Conservation (phyloP, 2,113 vertebrate genomes). For the Eolophus roseicapilla region DNA sequence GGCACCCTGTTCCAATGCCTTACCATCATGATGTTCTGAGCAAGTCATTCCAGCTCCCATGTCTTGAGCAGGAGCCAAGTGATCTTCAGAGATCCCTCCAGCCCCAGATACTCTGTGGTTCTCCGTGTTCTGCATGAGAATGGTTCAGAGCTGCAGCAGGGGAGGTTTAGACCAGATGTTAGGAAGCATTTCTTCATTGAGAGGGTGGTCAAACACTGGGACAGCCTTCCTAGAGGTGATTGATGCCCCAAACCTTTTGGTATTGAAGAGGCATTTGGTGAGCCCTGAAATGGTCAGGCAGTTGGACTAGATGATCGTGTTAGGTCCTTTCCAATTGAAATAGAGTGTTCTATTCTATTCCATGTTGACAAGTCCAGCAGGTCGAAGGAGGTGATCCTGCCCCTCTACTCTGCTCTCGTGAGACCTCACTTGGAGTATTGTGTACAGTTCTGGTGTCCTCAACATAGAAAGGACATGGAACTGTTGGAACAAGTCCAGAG, state of each 20-base stretch:
- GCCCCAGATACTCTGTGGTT: neutral
- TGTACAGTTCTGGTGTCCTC: too few relatives aligned
- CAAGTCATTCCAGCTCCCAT: neutral
- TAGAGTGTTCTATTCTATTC: neutral
- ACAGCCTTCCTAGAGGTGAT: neutral
- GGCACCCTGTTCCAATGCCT: neutral
- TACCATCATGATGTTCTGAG: neutral
- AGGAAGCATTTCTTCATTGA: neutral
- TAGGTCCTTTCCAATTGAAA: neutral
- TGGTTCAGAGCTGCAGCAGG: neutral
- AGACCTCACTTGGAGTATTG: too few relatives aligned
- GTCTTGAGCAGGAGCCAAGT: neutral
- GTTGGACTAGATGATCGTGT: neutral
- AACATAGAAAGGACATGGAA: too few relatives aligned
- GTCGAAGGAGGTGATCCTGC: too few relatives aligned
- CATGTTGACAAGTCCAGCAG: neutral
- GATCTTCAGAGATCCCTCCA: neutral
- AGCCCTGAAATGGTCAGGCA: neutral
- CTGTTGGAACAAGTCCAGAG: too few relatives aligned
- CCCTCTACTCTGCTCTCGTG: too few relatives aligned
- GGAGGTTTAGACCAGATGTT: neutral
- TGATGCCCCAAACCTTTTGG: too few relatives aligned
- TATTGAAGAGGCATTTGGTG: neutral
- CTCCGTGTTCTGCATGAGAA: too few relatives aligned
- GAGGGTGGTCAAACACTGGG: neutral